Evolutionary conservation across 2,888 invertebrate genomes (phyloP), one percentile per base, ranked within the genome.

Genomic region (Branchellion lobata): DNA sequence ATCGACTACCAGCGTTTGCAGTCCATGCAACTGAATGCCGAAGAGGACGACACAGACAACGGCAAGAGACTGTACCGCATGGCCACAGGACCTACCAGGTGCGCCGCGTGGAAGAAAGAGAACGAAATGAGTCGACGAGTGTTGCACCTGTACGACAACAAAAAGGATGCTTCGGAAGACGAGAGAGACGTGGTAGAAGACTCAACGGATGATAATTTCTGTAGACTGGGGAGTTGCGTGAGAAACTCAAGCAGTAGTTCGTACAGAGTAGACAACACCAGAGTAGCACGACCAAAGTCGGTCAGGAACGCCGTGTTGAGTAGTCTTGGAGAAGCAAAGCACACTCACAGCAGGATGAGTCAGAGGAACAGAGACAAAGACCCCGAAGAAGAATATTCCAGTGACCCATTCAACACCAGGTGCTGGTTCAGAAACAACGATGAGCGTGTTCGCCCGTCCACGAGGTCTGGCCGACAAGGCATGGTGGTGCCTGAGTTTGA

Each of bases 41-140:
- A 75, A 18, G 65, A 77, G 11, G 34, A 31, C 8, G 65, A 31
- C 33, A 53, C n/a, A n/a, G 21, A 53, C 29, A n/a, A 5, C 2
- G 2, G 3, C 3, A 24, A 24, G 8, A 24, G 57, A 24, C 27
- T 61, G 31, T 65, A 65, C 36, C 11, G 65, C 24, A 33, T 33
- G 2, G 65, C 53, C 11, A 65, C 18, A 61, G n/a, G 29, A 11
- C 24, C 65, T 31, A 24, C 75, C 27, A 75, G 75, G n/a, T 75
- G 75, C 27, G 31, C 61, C 5, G 40, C 24, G n/a, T 65, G 77
- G 65, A 47, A 21, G 34, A 61, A 61, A n/a, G 77, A 77, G 34
- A 77, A 77, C 77, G 36, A 77, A 36, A 29, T n/a, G 31, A 77
- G 77, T 27, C 31, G 65, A 5, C 18, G 77, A 61, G 75, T 75